These are phyloP conservation scores for Dendrophyllia cribrosa DNA, from an alignment of 64 coral and sea anemone species.

Conservation along the genomic window DNA sequence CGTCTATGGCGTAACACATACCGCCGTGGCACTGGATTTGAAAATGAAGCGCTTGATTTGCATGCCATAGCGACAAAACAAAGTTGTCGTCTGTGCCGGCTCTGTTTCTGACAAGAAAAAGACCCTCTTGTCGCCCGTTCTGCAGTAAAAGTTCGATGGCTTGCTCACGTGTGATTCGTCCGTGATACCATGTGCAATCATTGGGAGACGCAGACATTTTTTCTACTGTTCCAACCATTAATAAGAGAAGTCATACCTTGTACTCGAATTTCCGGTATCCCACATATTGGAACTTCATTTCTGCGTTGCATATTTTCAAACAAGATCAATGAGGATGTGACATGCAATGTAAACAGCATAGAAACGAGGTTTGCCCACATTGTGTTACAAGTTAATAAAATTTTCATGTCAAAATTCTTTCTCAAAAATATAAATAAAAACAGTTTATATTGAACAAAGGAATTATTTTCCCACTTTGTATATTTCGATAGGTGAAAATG, in stretches of 20 bases:
- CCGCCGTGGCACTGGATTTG: constrained; percentile 94
- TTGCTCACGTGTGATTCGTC: constrained; percentile 87
- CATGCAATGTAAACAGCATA: background rate
- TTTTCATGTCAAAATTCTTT: too few species aligned
- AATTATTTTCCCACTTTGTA: too few species aligned
- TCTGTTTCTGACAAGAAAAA: constrained; percentile 98
- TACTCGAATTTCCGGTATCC: background rate
- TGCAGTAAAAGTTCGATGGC: constrained; percentile 76
- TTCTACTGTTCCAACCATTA: background rate
- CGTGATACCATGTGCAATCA: constrained; percentile 88
- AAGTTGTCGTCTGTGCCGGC: constrained; percentile 82
- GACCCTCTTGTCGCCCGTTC: constrained; percentile 86
- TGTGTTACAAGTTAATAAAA: too few species aligned
- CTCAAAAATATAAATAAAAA: too few species aligned
- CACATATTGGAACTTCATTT: background rate
- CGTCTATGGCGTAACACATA: constrained; percentile 89
- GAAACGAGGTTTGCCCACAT: constrained; percentile 23
- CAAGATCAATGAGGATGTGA: background rate
- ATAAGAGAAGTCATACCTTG: background rate
- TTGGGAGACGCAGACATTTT: constrained; percentile 38
- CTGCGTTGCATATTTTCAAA: background rate
- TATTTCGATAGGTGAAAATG: too few species aligned
- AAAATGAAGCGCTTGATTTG: constrained; percentile 90
- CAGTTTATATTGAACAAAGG: too few species aligned
- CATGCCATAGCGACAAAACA: constrained; percentile 94